These are phyloP conservation scores for Folsomia candida DNA, from an alignment of 2,888 invertebrate species.

Conservation along the genomic window DNA sequence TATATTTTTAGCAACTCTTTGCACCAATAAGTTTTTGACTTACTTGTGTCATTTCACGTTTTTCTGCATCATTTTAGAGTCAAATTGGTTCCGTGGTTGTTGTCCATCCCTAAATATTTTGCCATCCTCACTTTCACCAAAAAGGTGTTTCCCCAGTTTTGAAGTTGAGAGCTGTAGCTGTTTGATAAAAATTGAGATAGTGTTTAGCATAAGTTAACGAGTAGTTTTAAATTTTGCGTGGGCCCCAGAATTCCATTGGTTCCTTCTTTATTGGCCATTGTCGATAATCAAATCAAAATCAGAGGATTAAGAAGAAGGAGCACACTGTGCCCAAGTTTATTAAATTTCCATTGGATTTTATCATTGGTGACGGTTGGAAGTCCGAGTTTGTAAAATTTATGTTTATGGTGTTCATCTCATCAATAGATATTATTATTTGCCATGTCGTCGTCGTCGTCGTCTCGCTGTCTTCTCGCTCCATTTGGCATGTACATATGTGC, in stretches of 20 bases:
- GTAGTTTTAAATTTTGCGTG: background rate
- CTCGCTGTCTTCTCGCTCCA: slow-evolving; percentile 7
- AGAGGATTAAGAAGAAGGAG: slow-evolving; percentile 2
- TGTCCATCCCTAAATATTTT: too few species aligned
- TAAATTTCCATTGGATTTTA: slow-evolving; percentile 6
- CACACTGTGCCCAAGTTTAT: slow-evolving; percentile 5
- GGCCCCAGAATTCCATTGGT: background rate
- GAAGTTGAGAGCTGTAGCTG: background rate
- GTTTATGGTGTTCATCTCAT: slow-evolving; percentile 14
- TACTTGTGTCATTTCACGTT: too few species aligned
- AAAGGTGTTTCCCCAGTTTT: background rate
- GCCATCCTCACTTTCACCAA: background rate
- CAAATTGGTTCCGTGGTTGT: too few species aligned
- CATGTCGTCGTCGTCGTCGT: slow-evolving; percentile 19
- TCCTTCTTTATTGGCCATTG: slow-evolving; percentile 14
- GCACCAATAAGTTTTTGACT: too few species aligned
- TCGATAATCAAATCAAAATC: slow-evolving; percentile 19
- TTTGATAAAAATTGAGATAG: background rate
- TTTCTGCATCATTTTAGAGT: too few species aligned
- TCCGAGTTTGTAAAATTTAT: slow-evolving; percentile 6
- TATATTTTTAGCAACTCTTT: too few species aligned
- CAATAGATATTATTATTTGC: slow-evolving; percentile 18
- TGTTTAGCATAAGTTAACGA: slow-evolving; percentile 2
- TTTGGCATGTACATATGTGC: slow-evolving; percentile 12
- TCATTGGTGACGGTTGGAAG: background rate